phyloP scores from a whole-genome alignment of 2,113 vertebrate genomes.

The Oncorhynchus keta region DNA sequence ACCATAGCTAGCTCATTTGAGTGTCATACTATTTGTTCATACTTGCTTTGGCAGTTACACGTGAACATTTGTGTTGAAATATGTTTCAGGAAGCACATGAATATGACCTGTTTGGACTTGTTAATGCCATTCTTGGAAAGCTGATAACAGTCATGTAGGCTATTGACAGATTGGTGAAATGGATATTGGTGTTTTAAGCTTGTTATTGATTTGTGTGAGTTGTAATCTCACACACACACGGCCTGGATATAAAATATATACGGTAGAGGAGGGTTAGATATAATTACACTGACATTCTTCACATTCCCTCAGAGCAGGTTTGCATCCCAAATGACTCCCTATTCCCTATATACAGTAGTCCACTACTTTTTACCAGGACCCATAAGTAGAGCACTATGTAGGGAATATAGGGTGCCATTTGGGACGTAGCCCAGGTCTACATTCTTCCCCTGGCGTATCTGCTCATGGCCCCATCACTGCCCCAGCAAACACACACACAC shows the following conservation, averaged over 20 bases:
- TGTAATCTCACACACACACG: not conserved
- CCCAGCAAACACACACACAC: not conserved
- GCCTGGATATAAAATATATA: slow-evolving; percentile 30
- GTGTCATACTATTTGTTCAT: slow-evolving; percentile 14
- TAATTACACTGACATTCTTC: slow-evolving; percentile 72
- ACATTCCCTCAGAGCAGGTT: slow-evolving; percentile 56
- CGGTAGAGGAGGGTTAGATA: slow-evolving; percentile 52
- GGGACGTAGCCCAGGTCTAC: slow-evolving; percentile 48
- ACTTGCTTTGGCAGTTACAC: slow-evolving; percentile 46
- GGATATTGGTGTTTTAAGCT: too few species aligned
- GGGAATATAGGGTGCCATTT: too few species aligned
- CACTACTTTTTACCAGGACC: too few species aligned
- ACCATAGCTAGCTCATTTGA: not conserved
- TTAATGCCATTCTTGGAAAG: slow-evolving; percentile 6
- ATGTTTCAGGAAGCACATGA: not conserved
- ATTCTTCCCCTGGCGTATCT: slow-evolving; percentile 62
- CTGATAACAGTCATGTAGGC: not conserved
- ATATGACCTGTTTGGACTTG: not conserved
- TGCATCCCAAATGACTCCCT: too few species aligned
- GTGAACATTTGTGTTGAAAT: not conserved
- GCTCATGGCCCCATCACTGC: slow-evolving; percentile 48
- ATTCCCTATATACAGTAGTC: too few species aligned
- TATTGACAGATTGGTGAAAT: too few species aligned
- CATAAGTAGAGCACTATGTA: too few species aligned
- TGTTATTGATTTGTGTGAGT: too few species aligned